Base-by-base conservation (phyloP, 1,140 invertebrate genomes). In the Dendroctonus valens region DNA sequence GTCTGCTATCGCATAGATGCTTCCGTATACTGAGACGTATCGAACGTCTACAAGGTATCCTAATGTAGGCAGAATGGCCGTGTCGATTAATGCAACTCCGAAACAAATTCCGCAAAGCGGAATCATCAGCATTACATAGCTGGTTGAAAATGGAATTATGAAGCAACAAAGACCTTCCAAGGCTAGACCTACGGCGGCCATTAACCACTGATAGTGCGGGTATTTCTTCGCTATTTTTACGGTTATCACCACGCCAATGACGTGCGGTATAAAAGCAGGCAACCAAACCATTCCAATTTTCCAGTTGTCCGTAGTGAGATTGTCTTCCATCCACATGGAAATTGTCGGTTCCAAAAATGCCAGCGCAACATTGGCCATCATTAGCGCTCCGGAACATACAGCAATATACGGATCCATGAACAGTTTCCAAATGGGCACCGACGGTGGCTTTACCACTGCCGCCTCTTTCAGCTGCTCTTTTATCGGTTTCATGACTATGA, bases 201-300 rank as follows among this genome's bases (percentile, higher is more conserved):
- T 93, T 0, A 97, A 72, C 96, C 96, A 99, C 74, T 98, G 96
- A 75, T 97, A 91, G 69, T 96, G 92, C 0, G 97, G 97, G 82
- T 96, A 98, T 69, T 89, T 87, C 73, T 87, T 90, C 0, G 95
- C 91, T 85, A 99, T 89, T 79, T 94, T 96, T 0, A 99, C 97
- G 0, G 98, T 99, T 0, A 98, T 84, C 7, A 97, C 86, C 0
- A 99, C 97, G 14, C 98, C 98, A 40, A 96, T 82, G 0, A 99
- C 96, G 76, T 99, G 98, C 0, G 98, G 98, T 72, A 99, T 92
- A 82, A 99, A 99, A 0, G 97, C 95, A 0, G 98, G 98, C 44
- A 99, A 81, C 98, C 98, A 99, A 52, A 99, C 95, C 89, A 99
- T 95, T 8, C 98, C 98, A 71, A 98, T 96, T 77, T 98, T 94